phyloP scores from a whole-genome alignment of 2,797 vertebrate species.

The Morus bassanus region DNA sequence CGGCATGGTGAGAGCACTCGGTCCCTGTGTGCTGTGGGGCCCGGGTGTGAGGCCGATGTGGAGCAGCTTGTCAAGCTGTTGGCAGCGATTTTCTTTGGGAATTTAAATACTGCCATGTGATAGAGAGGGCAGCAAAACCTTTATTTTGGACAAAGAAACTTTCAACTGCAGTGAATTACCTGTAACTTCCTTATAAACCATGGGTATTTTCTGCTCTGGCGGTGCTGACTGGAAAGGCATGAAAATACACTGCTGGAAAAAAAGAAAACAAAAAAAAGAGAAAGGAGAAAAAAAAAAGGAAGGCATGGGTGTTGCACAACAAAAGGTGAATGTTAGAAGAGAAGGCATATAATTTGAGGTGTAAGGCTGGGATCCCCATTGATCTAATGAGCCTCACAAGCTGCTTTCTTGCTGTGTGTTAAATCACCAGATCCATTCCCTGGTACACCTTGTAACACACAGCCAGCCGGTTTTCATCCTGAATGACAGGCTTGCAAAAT shows the following conservation, averaged over 20 bases:
- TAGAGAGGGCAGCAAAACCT: neutral
- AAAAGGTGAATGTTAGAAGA: neutral
- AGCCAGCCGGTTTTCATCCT: neutral
- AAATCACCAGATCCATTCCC: neutral
- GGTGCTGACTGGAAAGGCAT: neutral
- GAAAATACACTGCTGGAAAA: neutral
- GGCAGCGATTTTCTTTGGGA: neutral
- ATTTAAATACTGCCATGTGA: neutral
- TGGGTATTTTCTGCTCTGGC: neutral
- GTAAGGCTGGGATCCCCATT: neutral
- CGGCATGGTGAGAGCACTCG: accelerated
- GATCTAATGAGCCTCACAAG: neutral
- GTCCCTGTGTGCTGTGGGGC: neutral
- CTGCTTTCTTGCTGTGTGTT: neutral
- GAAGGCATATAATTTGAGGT: neutral
- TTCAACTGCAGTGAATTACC: neutral
- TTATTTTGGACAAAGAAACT: neutral
- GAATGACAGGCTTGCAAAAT: neutral
- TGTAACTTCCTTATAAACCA: neutral
- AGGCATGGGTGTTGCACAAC: neutral
- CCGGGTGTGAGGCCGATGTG: neutral
- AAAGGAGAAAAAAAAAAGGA: neutral
- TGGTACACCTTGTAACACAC: neutral
- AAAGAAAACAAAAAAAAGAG: neutral
- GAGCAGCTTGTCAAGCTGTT: neutral